Base-by-base conservation (phyloP, 2,797 vertebrate genomes). In the Muscicapa striata region DNA sequence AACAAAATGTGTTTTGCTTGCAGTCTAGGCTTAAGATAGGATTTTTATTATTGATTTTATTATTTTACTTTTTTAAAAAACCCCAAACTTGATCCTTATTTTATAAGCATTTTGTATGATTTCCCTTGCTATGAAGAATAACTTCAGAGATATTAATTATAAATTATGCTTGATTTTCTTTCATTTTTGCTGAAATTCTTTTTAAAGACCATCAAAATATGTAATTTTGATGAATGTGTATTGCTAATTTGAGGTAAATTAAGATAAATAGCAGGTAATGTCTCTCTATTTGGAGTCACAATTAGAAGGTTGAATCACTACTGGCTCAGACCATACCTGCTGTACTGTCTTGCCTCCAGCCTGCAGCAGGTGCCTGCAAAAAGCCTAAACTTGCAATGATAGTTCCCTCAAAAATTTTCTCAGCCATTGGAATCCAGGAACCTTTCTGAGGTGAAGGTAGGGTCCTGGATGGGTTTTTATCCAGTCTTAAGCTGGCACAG, bases 21-120 rank as follows among this genome's bases (percentile, higher is more conserved):
- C 34, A 64, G 21, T 57, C 16, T 57, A 61, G 22, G 36, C 32
- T 80, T 77, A 63, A 70, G 12, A 16, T 13, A 59, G 26, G 27
- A 30, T 66, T 75, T 83, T 70, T 10, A 52, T 63, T 88, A 16
- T 73, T 84, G 4, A n/a, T 92, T 81, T 80, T 32, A 36, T 80
- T 63, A 18, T 70, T 16, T 57, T 73, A 21, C 24, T 83, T 40
- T 12, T 83, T 40, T 12, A 14, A 32, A 72, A 79, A 27, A 2
- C 0, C 5, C 11, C 11, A 24, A 3, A 20, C 4, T 41, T 67
- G 8, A 3, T 45, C 16, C 13, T 11, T 66, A 19, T 43, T 73
- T 83, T 38, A 15, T 43, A 79, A 43, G 3, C 4, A 13, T 77
- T 75, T 80, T 0, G 3, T 90, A n/a, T 46, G 43, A 27, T 82